Conservation (phyloP, 2,797 vertebrate genomes). For the Phyllotis vaccarum region DNA sequence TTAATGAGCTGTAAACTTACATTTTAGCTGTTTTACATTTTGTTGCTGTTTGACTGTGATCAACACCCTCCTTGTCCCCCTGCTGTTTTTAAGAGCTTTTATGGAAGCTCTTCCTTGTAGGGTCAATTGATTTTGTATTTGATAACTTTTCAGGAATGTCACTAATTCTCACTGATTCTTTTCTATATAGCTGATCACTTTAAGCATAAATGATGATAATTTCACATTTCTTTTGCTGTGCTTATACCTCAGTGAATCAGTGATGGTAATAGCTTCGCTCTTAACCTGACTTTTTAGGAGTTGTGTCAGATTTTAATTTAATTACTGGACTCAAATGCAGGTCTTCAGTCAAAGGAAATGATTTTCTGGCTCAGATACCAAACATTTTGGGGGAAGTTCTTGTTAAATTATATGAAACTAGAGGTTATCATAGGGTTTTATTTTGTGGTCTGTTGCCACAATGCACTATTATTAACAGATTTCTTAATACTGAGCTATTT, state of each 20-base stretch:
- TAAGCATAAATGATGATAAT: slow-evolving; percentile 51
- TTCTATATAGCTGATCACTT: slow-evolving; percentile 65
- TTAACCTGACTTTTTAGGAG: slow-evolving; percentile 61
- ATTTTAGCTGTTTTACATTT: slow-evolving; percentile 53
- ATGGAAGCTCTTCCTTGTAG: slow-evolving; percentile 5
- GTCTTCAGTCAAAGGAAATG: slow-evolving; percentile 45
- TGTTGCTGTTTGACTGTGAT: slow-evolving; percentile 44
- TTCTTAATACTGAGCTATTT: slow-evolving; percentile 65
- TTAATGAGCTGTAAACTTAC: background rate
- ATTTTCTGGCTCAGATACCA: slow-evolving; percentile 49
- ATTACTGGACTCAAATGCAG: slow-evolving; percentile 50
- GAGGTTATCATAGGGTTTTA: slow-evolving; percentile 57
- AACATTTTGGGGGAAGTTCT: slow-evolving; percentile 39
- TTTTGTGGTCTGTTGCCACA: slow-evolving; percentile 38
- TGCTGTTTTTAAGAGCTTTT: slow-evolving; percentile 15
- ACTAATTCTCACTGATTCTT: slow-evolving; percentile 53
- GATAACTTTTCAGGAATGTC: slow-evolving; percentile 55
- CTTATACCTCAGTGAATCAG: slow-evolving; percentile 65
- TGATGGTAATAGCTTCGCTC: slow-evolving; percentile 37
- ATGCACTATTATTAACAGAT: slow-evolving; percentile 20
- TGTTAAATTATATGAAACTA: slow-evolving; percentile 61
- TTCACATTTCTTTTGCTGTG: slow-evolving; percentile 49
- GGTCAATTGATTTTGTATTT: slow-evolving; percentile 51
- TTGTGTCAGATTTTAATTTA: slow-evolving; percentile 66
- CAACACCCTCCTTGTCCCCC: background rate